Evolutionary conservation across 2,113 vertebrate species (phyloP).

Genomic region (Larimichthys crocea): DNA sequence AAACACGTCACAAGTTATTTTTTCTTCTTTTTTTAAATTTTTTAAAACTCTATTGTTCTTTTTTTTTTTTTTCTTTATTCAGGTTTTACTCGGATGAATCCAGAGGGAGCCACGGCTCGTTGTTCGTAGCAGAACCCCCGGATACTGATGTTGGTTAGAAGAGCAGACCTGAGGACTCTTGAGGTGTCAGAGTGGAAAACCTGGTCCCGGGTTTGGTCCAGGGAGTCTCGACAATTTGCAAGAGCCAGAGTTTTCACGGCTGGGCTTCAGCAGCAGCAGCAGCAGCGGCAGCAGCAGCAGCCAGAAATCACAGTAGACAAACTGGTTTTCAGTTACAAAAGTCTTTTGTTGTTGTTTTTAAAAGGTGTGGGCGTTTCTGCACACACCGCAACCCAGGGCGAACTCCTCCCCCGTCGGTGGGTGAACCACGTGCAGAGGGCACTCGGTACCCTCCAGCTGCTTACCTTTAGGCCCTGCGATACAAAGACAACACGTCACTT

Average conservation of each 20-base stretch:
- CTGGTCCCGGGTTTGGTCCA: slow-evolving; percentile 54
- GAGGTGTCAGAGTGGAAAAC: slow-evolving; percentile 54
- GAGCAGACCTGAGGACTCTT: slow-evolving; percentile 70
- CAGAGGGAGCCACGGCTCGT: slow-evolving; percentile 49
- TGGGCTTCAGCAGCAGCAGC: slow-evolving; percentile 67
- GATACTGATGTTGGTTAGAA: slow-evolving; percentile 62
- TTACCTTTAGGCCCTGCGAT: slow-evolving; percentile 96
- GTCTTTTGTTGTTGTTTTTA: slow-evolving; percentile 83
- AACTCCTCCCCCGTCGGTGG: slow-evolving; percentile 98
- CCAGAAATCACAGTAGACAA: slow-evolving; percentile 80
- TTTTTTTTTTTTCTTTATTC: slow-evolving; percentile 41
- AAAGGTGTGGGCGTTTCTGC: slow-evolving; percentile 99
- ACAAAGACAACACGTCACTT: background rate
- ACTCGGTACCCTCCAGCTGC: slow-evolving; percentile 97
- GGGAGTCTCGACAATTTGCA: slow-evolving; percentile 53
- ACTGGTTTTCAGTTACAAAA: slow-evolving; percentile 62
- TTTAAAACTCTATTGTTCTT: slow-evolving; percentile 60
- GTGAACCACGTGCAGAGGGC: slow-evolving; percentile 97
- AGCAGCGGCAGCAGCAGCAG: slow-evolving; percentile 61
- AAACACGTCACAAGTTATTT: slow-evolving; percentile 93
- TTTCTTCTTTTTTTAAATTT: slow-evolving; percentile 58
- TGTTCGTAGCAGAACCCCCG: slow-evolving; percentile 48
- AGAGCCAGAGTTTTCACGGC: slow-evolving; percentile 59
- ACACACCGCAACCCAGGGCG: slow-evolving; percentile 97
- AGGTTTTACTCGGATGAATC: slow-evolving; percentile 69